Base-by-base conservation (phyloP, 1,140 invertebrate genomes). In the Elymnias hypermnestra region DNA sequence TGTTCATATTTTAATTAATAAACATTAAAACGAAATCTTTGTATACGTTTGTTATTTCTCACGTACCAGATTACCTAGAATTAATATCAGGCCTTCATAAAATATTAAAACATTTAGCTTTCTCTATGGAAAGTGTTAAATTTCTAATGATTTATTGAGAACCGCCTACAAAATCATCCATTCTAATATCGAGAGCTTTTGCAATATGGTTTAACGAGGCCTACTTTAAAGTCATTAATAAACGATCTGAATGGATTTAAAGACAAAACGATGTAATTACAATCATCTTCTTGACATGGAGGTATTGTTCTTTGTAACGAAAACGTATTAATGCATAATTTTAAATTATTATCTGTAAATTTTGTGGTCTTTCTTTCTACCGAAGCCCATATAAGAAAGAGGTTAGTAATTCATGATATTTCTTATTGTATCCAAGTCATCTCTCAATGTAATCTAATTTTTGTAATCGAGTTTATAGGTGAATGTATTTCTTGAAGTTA, bases 221-320 rank as follows among this genome's bases (percentile, higher is more conserved):
- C 23, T 26, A 17, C 37, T 42, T 47, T 31, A 14, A 46, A 38
- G 22, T 42, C 44, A 62, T 62, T 52, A 54, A 57, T 62, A 52
- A 54, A 65, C 57, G 51, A 18, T 38, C 47, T 55, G 38, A 31
- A 42, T 50, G 47, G 25, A 36, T 53, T 5, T 29, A 26, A 29
- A 61, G 51, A 60, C 57, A 55, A 64, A 64, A 50, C 31, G 40
- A 22, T 50, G 23, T 37, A 33, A 43, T 29, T 50, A 28, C 31
- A 38, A 29, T 50, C 33, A 12, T 29, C 10, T 8, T 52, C 37
- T 42, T 49, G 41, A 61, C 53, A 40, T 53, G 39, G 37, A 43
- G 29, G 49, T 55, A 73, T 68, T 63, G 68, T 74, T 69, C 43
- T 19, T 13, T 49, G 37, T 58, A 28, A 38, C 46, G 47, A 9